Evolutionary conservation across 2,113 vertebrate genomes (phyloP).

Genomic region (Elgaria multicarinata): DNA sequence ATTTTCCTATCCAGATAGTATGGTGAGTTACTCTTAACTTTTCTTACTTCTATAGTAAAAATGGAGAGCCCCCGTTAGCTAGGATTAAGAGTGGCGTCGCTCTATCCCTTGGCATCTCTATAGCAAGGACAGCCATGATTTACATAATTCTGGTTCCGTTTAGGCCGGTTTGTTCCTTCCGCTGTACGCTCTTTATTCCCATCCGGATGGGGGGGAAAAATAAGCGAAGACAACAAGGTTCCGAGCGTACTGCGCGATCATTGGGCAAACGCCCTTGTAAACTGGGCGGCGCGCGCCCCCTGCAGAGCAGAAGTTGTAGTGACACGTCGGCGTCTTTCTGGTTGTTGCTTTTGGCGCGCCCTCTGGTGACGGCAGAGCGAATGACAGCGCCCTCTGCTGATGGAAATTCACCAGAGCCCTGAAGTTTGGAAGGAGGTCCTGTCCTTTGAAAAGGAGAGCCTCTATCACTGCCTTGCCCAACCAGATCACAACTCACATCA

Average conservation of each 20-base stretch:
- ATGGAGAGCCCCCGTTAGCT: neutral
- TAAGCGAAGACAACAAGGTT: neutral
- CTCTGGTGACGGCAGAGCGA: neutral
- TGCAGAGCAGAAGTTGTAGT: neutral
- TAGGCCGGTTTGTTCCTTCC: neutral
- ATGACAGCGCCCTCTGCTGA: neutral
- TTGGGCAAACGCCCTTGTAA: neutral
- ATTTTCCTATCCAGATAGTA: neutral
- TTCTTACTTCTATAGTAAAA: neutral
- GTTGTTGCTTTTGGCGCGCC: neutral
- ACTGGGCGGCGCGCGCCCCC: neutral
- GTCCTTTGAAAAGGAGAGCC: neutral
- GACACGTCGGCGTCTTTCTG: neutral
- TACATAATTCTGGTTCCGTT: neutral
- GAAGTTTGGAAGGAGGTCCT: neutral
- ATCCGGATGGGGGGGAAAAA: neutral
- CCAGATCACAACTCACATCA: too few relatives aligned
- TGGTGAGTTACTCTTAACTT: neutral
- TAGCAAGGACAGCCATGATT: too few relatives aligned
- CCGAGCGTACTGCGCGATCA: neutral
- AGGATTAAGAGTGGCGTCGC: neutral
- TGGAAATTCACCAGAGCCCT: neutral
- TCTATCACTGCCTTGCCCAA: neutral
- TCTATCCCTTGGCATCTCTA: neutral
- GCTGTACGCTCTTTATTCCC: too few relatives aligned